Evolutionary conservation across 2,797 vertebrate genomes (phyloP).

Genomic region (Cyprinodon diabolis): DNA sequence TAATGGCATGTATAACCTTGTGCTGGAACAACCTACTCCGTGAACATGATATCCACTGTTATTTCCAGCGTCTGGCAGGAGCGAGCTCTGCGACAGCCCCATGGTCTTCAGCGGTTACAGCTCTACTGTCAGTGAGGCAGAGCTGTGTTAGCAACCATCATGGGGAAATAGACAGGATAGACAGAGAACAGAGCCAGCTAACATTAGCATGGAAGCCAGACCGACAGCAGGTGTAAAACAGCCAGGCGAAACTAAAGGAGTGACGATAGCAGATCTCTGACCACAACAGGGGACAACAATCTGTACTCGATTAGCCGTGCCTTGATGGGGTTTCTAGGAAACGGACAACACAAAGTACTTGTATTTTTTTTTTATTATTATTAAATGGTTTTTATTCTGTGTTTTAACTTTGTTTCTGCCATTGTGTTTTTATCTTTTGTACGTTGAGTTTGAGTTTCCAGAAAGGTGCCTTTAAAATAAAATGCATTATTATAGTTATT

Average conservation of each 20-base stretch:
- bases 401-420: too few species aligned
- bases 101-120: constrained; percentile 58
- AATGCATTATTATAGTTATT: too few species aligned
- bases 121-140: constrained; percentile 46
- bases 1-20: constrained; percentile 30
- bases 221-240: constrained; percentile 18
- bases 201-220: constrained; percentile 7
- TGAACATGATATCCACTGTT: constrained; percentile 90
- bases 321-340: constrained; percentile 35
- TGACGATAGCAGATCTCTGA: constrained; percentile 51
- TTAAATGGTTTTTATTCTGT: too few species aligned
- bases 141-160: constrained; percentile 37
- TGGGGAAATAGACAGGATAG: not conserved
- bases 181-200: constrained; percentile 27
- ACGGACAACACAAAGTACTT: constrained; percentile 15
- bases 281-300: too few species aligned
- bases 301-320: constrained; percentile 49
- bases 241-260: constrained; percentile 54
- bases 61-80: constrained; percentile 81
- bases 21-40: constrained; percentile 80
- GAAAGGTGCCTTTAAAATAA: too few species aligned
- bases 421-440: too few species aligned
- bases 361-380: too few species aligned
- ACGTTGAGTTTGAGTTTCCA: too few species aligned
- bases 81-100: constrained; percentile 86